Evolutionary conservation across 1,140 invertebrate species (phyloP), one percentile per base, ranked within the genome.

Genomic region (Trichonephila inaurata): DNA sequence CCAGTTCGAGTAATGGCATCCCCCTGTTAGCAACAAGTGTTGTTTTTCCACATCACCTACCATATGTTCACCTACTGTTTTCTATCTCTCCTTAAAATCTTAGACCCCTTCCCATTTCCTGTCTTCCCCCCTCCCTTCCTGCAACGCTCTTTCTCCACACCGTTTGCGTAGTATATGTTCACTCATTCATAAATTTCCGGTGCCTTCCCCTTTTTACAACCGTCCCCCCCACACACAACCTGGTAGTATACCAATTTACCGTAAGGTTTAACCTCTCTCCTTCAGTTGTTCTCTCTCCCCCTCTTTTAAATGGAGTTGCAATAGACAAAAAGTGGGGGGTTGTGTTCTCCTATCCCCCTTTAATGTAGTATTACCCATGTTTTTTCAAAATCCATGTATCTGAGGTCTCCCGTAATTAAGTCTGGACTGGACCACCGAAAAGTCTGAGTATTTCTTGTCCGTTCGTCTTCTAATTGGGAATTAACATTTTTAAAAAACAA

Each of bases 121-220:
- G 82, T 92, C 16, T n/a, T 28, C 64, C 21, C 69, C 92, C n/a
- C 62, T 64, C 62, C 28, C n/a, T 33, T 14, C 40, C 44, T 40
- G 87, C 60, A 24, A 60, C 66, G 33, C 51, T 89, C 66, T 19
- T 8, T 91, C 60, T 81, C 21, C 33, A 33, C 33, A 18, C 72
- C 44, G 6, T 28, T 83, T 18, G 24, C 24, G 81, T 81, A 93
- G 69, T 81, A 24, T 88, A 44, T 89, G 92, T 89, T 77, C 85
- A 88, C 58, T 92, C 91, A 87, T 72, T 93, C 62, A 88, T 88
- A 93, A 89, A 51, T 82, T 93, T 93, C 92, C 92, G 92, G 92
- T 93, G 58, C 24, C 8, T 21, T 16, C 90, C 58, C 82, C n/a
- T 51, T 40, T 40, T 19, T 24, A 14, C 82, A 0, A 12, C 10